Evolutionary conservation across 2,113 vertebrate genomes (phyloP), one percentile per base, ranked within the genome.

Genomic region (Eulacestoma nigropectus): DNA sequence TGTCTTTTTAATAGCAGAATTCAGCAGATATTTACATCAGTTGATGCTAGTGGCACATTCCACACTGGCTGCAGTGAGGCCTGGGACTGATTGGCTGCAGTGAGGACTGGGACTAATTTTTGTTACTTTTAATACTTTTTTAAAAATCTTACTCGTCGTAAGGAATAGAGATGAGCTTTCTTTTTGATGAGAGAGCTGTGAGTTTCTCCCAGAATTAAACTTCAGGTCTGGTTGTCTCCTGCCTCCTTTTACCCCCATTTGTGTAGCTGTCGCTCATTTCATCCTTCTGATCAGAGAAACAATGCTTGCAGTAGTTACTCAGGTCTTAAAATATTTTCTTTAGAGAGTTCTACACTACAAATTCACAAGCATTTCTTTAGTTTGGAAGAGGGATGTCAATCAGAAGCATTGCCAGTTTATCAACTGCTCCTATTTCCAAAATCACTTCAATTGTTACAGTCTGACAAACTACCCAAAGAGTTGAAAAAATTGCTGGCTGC

Each of bases 391-490:
- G 91, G 87, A 95, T 89, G 85, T 92, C 86, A 86, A n/a, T 73
- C 88, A 94, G 77, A 60, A 47, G 60, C 94, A 62, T 26, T 95
- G 89, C 87, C 49, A 84, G 76, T 89, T 95, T 95, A 97, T 89
- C 86, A 79, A 93, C 83, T 65, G 65, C 74, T 97, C 59, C 82
- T 95, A 69, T 97, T 97, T 96, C 79, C 96, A 68, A 95, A 97
- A 98, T 98, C 89, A 93, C 87, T 87, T 95, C 92, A 76, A 93
- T 98, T 98, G 97, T 98, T 96, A 70, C 37, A 79, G 47, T 39
- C 80, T 97, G 97, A 97, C 78, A 97, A 88, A 97, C 95, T 92
- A 75, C 90, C 83, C 82, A 93, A 90, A 86, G 93, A 93, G 87
- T 87, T 97, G 57, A 95, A 95, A 95, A 95, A 93, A 94, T 96